Conservation (phyloP, 2,888 invertebrate genomes). For the Mimumesa dahlbomi region DNA sequence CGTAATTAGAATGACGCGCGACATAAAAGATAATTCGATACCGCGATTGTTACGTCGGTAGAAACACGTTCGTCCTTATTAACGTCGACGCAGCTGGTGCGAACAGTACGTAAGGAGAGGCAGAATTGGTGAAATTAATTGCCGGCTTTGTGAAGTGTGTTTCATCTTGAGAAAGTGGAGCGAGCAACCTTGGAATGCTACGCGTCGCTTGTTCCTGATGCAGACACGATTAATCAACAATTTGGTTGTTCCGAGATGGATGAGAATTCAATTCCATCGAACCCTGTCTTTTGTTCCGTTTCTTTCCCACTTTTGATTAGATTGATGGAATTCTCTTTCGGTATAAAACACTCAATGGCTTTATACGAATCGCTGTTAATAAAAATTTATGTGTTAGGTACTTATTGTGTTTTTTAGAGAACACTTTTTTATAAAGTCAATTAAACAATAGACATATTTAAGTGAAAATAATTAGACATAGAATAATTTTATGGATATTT, state of each 20-base stretch:
- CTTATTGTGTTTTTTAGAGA: too few species aligned
- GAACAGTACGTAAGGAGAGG: slow-evolving; percentile 14
- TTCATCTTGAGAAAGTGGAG: slow-evolving; percentile 17
- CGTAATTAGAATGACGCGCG: neutral
- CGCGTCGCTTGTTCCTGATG: slow-evolving; percentile 22
- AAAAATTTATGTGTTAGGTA: too few species aligned
- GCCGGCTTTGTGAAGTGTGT: slow-evolving; percentile 23
- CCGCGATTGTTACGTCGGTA: neutral
- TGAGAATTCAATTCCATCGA: slow-evolving; percentile 22
- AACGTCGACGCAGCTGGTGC: slow-evolving; percentile 29
- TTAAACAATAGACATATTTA: too few species aligned
- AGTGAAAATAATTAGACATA: too few species aligned
- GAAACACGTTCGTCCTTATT: slow-evolving; percentile 22
- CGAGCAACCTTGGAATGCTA: slow-evolving; percentile 13
- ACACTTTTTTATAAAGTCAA: too few species aligned
- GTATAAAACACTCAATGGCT: too few species aligned
- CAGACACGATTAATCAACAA: slow-evolving; percentile 41
- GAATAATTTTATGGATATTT: too few species aligned
- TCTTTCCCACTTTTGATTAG: too few species aligned
- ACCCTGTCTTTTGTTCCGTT: too few species aligned
- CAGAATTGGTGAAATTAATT: slow-evolving; percentile 44
- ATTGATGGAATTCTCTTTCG: too few species aligned
- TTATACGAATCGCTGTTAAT: too few species aligned
- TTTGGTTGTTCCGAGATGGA: slow-evolving; percentile 4
- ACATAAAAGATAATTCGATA: neutral